phyloP scores from a whole-genome alignment of 2,797 vertebrate genomes.

The Prunella strophiata region DNA sequence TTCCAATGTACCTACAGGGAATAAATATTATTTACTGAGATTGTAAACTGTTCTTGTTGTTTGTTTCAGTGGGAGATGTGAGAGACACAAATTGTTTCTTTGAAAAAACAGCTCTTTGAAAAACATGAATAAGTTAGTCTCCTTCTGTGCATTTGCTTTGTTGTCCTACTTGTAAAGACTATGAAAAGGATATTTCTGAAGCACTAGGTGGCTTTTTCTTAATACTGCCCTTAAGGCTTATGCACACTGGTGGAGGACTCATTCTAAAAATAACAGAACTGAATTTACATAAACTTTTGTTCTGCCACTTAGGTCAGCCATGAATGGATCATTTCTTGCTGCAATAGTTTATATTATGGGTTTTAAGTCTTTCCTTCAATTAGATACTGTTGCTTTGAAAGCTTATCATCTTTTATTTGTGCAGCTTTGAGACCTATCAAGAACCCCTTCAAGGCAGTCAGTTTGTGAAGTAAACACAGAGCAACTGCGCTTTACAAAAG shows the following conservation, averaged over 20 bases:
- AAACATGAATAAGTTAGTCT: neutral
- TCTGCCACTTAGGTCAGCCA: neutral
- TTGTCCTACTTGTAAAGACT: neutral
- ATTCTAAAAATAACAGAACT: neutral
- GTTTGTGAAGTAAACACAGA: neutral
- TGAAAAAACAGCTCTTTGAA: slow-evolving; percentile 22
- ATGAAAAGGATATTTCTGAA: neutral
- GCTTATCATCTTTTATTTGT: neutral
- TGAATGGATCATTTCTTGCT: neutral
- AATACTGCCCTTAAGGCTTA: neutral
- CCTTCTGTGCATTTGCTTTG: slow-evolving; percentile 10
- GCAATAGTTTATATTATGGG: neutral
- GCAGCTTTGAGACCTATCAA: neutral
- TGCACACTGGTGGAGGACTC: neutral
- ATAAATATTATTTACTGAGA: slow-evolving; percentile 11
- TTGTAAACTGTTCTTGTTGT: neutral
- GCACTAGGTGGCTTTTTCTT: neutral
- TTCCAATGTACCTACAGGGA: neutral
- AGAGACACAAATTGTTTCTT: slow-evolving; percentile 12
- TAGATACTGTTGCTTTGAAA: neutral
- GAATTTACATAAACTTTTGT: slow-evolving; percentile 9
- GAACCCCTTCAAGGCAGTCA: neutral
- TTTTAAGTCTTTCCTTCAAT: neutral
- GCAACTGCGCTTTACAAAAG: neutral
- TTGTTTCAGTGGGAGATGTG: neutral